Evolutionary conservation across 2,888 invertebrate genomes (phyloP).

Genomic region (Zaprionus lineosus): DNA sequence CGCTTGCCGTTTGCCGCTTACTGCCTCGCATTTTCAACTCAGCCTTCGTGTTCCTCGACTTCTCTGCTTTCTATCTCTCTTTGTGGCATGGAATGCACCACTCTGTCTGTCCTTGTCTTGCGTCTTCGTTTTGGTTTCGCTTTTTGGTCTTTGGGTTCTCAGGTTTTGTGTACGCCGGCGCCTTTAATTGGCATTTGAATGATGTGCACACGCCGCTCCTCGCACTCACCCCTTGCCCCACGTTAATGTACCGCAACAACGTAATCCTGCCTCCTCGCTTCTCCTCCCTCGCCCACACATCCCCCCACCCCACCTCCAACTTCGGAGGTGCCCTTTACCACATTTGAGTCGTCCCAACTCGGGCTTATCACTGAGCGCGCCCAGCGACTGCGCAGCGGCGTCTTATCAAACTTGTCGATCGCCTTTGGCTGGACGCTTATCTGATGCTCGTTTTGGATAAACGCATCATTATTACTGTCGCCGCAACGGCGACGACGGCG

Average conservation of each 20-base stretch:
- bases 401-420: conserved; percentile 79
- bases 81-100: too few species aligned
- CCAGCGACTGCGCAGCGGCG: conserved; percentile 47
- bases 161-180: conserved; percentile 74
- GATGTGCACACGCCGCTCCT: conserved; percentile 71
- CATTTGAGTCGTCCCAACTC: too few species aligned
- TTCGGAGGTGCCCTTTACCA: too few species aligned
- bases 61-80: background rate
- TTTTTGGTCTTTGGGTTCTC: conserved; percentile 45
- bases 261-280: conserved; percentile 19
- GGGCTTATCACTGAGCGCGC: conserved; percentile 56
- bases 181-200: conserved; percentile 81
- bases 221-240: background rate
- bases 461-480: conserved; percentile 80
- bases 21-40: too few species aligned
- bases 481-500: conserved; percentile 55
- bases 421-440: conserved; percentile 64
- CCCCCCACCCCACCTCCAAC: background rate
- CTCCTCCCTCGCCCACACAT: too few species aligned
- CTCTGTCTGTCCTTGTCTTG: conserved; percentile 11
- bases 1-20: too few species aligned
- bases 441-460: conserved; percentile 80
- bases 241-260: background rate
- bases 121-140: conserved; percentile 29
- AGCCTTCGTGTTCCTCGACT: too few species aligned